Evolutionary conservation across 1,140 invertebrate species (phyloP), one percentile per base, ranked within the genome.

Genomic region (Drosophila triauraria): DNA sequence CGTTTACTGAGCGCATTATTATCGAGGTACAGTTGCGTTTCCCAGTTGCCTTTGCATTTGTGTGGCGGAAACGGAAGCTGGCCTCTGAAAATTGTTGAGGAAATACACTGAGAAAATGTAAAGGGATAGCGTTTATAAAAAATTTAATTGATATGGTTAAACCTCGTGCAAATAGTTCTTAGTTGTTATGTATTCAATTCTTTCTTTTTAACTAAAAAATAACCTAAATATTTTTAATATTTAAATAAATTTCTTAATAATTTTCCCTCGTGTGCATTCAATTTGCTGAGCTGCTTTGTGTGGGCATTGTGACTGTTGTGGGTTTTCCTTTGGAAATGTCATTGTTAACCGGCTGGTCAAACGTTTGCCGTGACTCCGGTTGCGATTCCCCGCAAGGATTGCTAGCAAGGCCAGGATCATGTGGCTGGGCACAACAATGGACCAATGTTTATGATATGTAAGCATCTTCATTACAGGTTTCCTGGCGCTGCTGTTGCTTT

Each of bases 371-470:
- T 30, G 44, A 40, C 35, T 71, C 43, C 61, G 61, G 27, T 50
- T 51, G 38, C 46, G 15, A 13, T 32, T 50, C 23, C 4, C 13
- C 27, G 20, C 38, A 25, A 23, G 62, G 56, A 44, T 72, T 40
- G 53, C 35, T 13, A 25, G 20, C 3, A 40, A 15, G 30, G 35
- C 38, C 27, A 42, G 62, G 62, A 44, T 72, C 32, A 35, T 48
- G 65, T 42, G 35, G 62, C 17, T n/a, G 15, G 69, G 67, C 20
- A 53, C n/a, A 69, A 69, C 67, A 69, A 69, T 68, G 63, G 46
- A 51, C 67, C 40, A 40, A 70, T 70, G 67, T 70, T 70, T 72
- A 72, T 74, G 54, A 72, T 72, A 74, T 74, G 53, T 72, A 51
- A 43, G 68, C 51, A 60, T 72, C 70, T 72, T 60, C 70, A 60